phyloP scores from a whole-genome alignment of 2,888 invertebrate genomes.

The Diaprepes abbreviatus region DNA sequence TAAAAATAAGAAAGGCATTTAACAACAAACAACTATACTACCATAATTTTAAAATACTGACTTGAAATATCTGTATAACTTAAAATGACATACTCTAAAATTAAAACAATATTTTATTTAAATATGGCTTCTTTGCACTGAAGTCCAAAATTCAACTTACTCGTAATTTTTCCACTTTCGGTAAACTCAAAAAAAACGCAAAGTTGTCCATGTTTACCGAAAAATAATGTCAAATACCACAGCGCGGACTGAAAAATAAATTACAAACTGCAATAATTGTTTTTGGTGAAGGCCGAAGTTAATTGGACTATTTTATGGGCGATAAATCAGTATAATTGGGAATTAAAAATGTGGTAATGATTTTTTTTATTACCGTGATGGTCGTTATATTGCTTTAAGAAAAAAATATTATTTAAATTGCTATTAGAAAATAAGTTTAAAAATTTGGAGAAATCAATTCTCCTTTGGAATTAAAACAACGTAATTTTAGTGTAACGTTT shows the following conservation, averaged over 20 bases:
- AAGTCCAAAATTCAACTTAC: conserved; percentile 23
- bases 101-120: not conserved
- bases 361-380: too few relatives aligned
- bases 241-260: conserved; percentile 30
- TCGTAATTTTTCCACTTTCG: conserved; percentile 1
- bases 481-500: too few relatives aligned
- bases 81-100: conserved; percentile 1
- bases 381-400: too few relatives aligned
- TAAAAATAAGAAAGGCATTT: too few relatives aligned
- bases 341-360: too few relatives aligned
- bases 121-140: conserved; percentile 18
- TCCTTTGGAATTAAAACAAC: too few relatives aligned
- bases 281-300: conserved; percentile 4
- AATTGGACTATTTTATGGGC: conserved; percentile 11
- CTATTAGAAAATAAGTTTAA: too few relatives aligned
- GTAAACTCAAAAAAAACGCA: conserved; percentile 5
- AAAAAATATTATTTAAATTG: too few relatives aligned
- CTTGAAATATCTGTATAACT: not conserved
- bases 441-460: too few relatives aligned
- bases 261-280: conserved; percentile 23
- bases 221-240: conserved; percentile 35
- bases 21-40: too few relatives aligned
- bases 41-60: too few relatives aligned
- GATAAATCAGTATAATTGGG: conserved; percentile 16
- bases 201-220: conserved; percentile 14